Base-by-base conservation (phyloP, 2,797 vertebrate genomes). In the Lacerta bilineata region DNA sequence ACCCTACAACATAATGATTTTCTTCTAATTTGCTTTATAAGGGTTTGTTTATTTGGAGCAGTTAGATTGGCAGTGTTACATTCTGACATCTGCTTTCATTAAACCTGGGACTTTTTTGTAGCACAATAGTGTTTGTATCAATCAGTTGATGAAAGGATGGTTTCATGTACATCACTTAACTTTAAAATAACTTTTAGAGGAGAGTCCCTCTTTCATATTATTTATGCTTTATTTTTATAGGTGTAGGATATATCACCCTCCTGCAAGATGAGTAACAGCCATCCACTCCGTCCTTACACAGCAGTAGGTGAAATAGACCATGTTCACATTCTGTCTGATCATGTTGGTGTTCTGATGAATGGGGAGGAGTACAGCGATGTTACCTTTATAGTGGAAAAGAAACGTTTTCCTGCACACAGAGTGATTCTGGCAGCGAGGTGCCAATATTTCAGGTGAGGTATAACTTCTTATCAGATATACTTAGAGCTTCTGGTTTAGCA, bases 341-440 rank as follows among this genome's bases (percentile, higher is more conserved):
- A 99, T 92, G 97, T 99, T 29, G 99, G 99, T 8, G 98, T 97
- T 10, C 97, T 99, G 87, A 98, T 99, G 92, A 98, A 98, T 0
- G 98, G 98, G 0, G 98, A 99, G 91, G 98, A 99, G 85, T 99
- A 99, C 93, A 99, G 98, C 5, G 99, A 99, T 0, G 99, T 99
- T 93, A 99, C 98, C 68, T 99, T 99, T 91, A 96, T 99, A 29
- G 99, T 99, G 95, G 99, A 99, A 95, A 98, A 98, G 94, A 99
- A 98, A 91, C 97, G 97, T 3, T 99, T 99, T 95, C 98, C 98
- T 0, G 99, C 98, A 3, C 99, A 99, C 96, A 97, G 98, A 82
- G 98, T 99, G 86, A 99, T 99, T 95, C 96, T 99, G 95, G 98
- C 99, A 27, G 98, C 99, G 5, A 97, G 99, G 43, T 99, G 99